Conservation (phyloP, 2,888 invertebrate species). For the Eupithecia inturbata region DNA sequence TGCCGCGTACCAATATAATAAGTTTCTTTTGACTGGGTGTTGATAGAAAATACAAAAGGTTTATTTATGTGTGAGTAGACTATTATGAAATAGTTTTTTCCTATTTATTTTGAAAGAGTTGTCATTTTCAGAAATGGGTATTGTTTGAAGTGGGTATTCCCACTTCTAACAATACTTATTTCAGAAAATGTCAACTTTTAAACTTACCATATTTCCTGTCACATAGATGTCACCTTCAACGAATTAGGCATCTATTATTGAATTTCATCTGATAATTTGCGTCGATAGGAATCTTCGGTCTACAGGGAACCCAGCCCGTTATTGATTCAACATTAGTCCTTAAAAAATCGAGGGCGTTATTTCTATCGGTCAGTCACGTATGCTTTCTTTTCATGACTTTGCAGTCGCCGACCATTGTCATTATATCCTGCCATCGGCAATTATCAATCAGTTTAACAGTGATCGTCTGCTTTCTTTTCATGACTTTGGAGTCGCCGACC, state of each 20-base stretch:
- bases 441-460: slow-evolving; percentile 72
- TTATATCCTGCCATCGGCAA: slow-evolving; percentile 79
- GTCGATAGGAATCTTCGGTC: slow-evolving; percentile 69
- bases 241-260: slow-evolving; percentile 45
- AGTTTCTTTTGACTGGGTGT: background rate
- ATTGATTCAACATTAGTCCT: slow-evolving; percentile 76
- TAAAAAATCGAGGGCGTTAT: slow-evolving; percentile 73
- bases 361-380: slow-evolving; percentile 78
- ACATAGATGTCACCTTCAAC: slow-evolving; percentile 52
- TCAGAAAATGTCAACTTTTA: too few species aligned
- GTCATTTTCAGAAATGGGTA: too few species aligned
- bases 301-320: slow-evolving; percentile 68
- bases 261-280: slow-evolving; percentile 68
- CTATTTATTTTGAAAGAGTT: background rate
- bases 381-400: slow-evolving; percentile 79
- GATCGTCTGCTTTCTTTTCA: too few species aligned
- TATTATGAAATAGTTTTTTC: background rate
- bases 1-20: slow-evolving; percentile 4
- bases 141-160: too few species aligned
- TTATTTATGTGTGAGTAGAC: background rate
- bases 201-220: slow-evolving; percentile 34
- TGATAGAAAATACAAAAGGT: background rate
- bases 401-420: slow-evolving; percentile 77
- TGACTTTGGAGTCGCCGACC: too few species aligned
- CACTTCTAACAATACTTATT: too few species aligned